Base-by-base conservation (phyloP, 2,797 vertebrate species). In the Amphiprion clarkii region DNA sequence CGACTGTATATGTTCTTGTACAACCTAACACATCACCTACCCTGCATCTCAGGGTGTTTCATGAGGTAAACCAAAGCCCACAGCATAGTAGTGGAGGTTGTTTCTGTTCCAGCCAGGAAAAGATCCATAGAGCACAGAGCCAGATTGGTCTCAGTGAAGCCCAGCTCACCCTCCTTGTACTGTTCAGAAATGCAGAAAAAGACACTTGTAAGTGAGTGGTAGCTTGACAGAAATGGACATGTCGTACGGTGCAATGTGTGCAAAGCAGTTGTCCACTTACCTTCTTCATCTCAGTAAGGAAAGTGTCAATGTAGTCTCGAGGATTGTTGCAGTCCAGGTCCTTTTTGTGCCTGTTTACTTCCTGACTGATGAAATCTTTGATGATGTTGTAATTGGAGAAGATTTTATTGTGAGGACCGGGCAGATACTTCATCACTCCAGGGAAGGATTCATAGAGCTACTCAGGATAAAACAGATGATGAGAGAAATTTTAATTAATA, bases 81-180 rank as follows among this genome's bases (percentile, higher is more conserved):
- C 71, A 89, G 93, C 33, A 97, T n/a, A 0, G 96, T 96, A 0
- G 94, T 93, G 13, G 95, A 87, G 0, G 95, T 96, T 31, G 96
- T 96, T 81, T 97, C 96, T 0, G 96, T 96, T 29, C 96, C 96
- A 0, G 96, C 96, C 0, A 96, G 8, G 23, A 98, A 93, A 16
- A 97, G 87, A 69, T 98, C 96, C 0, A 96, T 3, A 0, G 89
- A 60, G 9, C 91, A 95, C 0, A 79, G 16, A 14, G 83, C 21
- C 1, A 98, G 88, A 53, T 95, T 95, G 29, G 89, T 69, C 39
- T 96, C 94, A 16, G 40, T 54, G 79, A 97, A 97, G 39, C 71
- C 94, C 5, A 86, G 78, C 0, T 64, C 42, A 16, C 55, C 42
- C 0, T 85, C 67, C 59, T 81, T 79, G 61, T 90, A 70, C 91